Base-by-base conservation (phyloP, 2,888 invertebrate genomes). In the Pachliopta kotzebuea region DNA sequence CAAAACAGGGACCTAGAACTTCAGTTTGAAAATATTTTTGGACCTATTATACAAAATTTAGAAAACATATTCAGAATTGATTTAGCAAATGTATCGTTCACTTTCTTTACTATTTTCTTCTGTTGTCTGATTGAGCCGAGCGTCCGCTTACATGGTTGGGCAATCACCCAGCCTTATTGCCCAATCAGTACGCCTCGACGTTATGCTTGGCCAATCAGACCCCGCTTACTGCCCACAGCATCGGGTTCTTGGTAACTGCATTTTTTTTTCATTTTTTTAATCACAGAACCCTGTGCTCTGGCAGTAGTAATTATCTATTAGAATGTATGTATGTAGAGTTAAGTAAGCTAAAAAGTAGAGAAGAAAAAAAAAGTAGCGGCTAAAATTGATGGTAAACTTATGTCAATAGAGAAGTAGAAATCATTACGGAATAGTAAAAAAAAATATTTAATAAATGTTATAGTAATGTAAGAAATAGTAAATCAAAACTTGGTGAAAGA, bases 91-190 rank as follows among this genome's bases (percentile, higher is more conserved):
- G 69, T 69, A 68, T 63, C 65, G 59, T 70, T 70, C 64, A 70
- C 68, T 68, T 67, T 72, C 70, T 69, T 45, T 68, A 77, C 65
- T 72, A 71, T 72, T 79, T 76, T 80, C 67, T 69, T 56, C 17
- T 37, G 77, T 79, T 77, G 71, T 87, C 87, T 89, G 88, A 84
- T 84, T 81, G 77, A 62, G 76, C 70, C 77, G 85, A 84, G 90
- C 83, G 90, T 90, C 90, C 93, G 93, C 92, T 88, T 89, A 86
- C 93, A 89, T 92, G 93, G 94, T 94, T 94, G 93, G 93, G 92
- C 93, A 94, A 93, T 92, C 88, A 90, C 94, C 94, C 94, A 94
- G 94, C 94, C 95, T 94, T 94, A 94, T 94, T 93, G 93, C 90
- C 93, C 93, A 94, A 94, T 94, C 93, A 92, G 93, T 86, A 88